A percentile compares a stretch with the other conserved stretches of the same genome.
These are phyloP conservation scores for Delichon dasypus DNA, from an alignment of 2,797 vertebrate species.

Conservation along the genomic window DNA sequence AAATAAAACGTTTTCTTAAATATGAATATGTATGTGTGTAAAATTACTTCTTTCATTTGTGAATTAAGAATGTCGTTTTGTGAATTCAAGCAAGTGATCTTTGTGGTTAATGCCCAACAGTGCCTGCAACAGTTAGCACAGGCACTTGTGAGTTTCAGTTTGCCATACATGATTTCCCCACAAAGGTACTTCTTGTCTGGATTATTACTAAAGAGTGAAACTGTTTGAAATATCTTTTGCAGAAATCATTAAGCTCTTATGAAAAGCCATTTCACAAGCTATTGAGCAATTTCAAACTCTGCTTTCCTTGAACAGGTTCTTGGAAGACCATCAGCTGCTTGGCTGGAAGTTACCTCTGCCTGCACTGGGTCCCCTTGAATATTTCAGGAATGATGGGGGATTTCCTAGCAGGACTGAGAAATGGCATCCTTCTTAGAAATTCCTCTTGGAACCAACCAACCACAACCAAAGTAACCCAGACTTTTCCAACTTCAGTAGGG, in stretches of 20 bases:
- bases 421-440: neutral
- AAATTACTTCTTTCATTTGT: conserved; percentile 29
- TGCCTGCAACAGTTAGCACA: neutral
- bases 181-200: neutral
- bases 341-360: conserved; percentile 22
- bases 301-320: conserved; percentile 56
- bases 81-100: conserved; percentile 33
- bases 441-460: neutral
- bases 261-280: conserved; percentile 64
- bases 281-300: conserved; percentile 60
- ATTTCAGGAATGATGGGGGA: conserved; percentile 10
- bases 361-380: neutral
- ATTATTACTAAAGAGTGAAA: conserved; percentile 22
- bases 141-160: neutral
- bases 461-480: neutral
- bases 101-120: conserved; percentile 21
- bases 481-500: neutral
- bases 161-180: neutral
- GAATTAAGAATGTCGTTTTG: conserved; percentile 12
- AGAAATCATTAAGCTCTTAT: conserved; percentile 49
- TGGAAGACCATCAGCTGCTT: conserved; percentile 24
- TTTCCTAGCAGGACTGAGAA: neutral
- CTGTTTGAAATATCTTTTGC: conserved; percentile 39
- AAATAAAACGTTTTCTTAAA: conserved; percentile 36
- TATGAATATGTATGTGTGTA: neutral